Evolutionary conservation across 2,888 invertebrate genomes (phyloP).

Genomic region (Bellardia bayeri): DNA sequence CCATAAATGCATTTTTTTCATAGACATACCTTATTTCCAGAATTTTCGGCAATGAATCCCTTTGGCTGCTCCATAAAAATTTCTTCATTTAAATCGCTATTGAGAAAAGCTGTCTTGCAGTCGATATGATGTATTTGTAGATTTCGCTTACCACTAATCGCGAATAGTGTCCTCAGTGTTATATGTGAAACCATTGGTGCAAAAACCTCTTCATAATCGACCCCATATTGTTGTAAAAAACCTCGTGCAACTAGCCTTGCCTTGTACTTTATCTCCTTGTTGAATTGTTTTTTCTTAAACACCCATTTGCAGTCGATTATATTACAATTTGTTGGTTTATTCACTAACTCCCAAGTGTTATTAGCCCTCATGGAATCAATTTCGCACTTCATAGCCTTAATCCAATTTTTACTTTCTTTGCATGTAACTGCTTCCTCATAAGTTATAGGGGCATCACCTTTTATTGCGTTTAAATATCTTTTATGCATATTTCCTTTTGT

Average conservation of each 20-base stretch:
- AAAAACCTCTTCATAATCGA: conserved; percentile 67
- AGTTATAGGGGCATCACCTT: not conserved
- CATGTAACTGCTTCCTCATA: conserved; percentile 20
- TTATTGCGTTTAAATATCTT: conserved; percentile 22
- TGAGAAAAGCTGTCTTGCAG: conserved; percentile 64
- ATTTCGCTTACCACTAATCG: conserved; percentile 9
- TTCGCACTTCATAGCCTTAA: conserved; percentile 5
- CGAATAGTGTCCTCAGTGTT: conserved; percentile 34
- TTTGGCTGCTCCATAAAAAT: conserved; percentile 72
- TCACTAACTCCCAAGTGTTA: conserved; percentile 15
- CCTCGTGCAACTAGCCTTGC: conserved; percentile 69
- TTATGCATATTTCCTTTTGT: conserved; percentile 36
- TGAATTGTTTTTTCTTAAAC: conserved; percentile 67
- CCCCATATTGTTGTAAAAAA: conserved; percentile 58
- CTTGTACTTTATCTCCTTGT: conserved; percentile 23
- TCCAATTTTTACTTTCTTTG: conserved; percentile 1
- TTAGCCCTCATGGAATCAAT: conserved; percentile 6
- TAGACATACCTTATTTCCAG: conserved; percentile 31
- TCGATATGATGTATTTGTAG: conserved; percentile 68
- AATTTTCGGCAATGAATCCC: conserved; percentile 61
- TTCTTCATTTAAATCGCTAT: conserved; percentile 65
- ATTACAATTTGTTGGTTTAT: conserved; percentile 51
- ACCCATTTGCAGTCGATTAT: conserved; percentile 61
- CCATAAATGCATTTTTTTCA: conserved; percentile 46
- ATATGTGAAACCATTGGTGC: conserved; percentile 61